Evolutionary conservation across 2,888 invertebrate genomes (phyloP).

Genomic region (Liodrosophila aerea): DNA sequence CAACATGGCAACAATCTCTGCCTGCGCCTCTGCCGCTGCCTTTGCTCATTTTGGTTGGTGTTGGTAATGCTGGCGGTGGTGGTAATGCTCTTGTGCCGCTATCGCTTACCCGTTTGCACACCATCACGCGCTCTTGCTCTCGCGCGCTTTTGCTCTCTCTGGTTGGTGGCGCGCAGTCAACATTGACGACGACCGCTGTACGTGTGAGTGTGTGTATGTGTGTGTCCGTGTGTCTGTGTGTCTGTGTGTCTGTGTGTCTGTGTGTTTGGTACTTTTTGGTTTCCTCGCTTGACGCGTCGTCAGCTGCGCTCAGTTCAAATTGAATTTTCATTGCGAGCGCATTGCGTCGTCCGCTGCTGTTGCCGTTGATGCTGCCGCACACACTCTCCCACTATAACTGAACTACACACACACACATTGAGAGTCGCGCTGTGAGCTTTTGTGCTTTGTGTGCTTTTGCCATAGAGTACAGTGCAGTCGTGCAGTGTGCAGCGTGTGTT

Average conservation of each 20-base stretch:
- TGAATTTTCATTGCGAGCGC: slow-evolving; percentile 80
- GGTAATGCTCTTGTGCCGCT: slow-evolving; percentile 24
- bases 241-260: slow-evolving; percentile 23
- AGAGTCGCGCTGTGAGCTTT: slow-evolving; percentile 26
- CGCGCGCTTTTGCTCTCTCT: slow-evolving; percentile 7
- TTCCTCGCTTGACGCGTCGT: slow-evolving; percentile 73
- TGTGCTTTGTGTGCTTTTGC: slow-evolving; percentile 1
- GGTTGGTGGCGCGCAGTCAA: slow-evolving; percentile 9
- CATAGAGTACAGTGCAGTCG: slow-evolving; percentile 1
- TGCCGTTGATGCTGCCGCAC: slow-evolving; percentile 40
- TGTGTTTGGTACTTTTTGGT: slow-evolving; percentile 53
- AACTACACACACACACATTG: slow-evolving; percentile 2
- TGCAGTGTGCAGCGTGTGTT: slow-evolving; percentile 17
- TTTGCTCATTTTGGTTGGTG: slow-evolving; percentile 47
- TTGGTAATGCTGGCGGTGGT: slow-evolving; percentile 30
- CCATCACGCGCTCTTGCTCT: slow-evolving; percentile 12
- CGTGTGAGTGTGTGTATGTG: slow-evolving; percentile 11
- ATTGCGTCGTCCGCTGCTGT: slow-evolving; percentile 71
- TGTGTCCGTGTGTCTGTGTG: too few relatives aligned
- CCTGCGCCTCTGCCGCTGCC: slow-evolving; percentile 37
- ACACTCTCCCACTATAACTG: neutral
- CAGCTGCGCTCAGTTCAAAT: slow-evolving; percentile 80
- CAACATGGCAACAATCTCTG: slow-evolving; percentile 80
- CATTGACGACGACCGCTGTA: too few relatives aligned
- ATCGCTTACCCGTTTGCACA: slow-evolving; percentile 6